These are phyloP conservation scores for Poliocrania exsul DNA, from an alignment of 2,797 vertebrate genomes.

Conservation along the genomic window DNA sequence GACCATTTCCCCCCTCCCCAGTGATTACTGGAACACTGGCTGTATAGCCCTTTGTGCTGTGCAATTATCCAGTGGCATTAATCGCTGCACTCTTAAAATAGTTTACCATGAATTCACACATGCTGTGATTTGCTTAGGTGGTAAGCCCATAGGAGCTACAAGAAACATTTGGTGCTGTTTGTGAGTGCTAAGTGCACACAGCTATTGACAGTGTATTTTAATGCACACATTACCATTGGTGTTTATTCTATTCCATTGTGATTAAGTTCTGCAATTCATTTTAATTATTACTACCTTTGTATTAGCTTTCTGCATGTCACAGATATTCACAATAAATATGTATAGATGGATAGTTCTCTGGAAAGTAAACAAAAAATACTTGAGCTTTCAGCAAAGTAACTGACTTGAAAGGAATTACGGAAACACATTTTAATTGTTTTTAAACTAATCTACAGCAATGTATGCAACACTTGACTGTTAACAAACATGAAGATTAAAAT, in stretches of 20 bases:
- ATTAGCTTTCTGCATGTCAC: neutral
- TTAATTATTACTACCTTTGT: neutral
- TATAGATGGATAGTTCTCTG: neutral
- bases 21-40: neutral
- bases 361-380: neutral
- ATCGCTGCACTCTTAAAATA: neutral
- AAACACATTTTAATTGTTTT: neutral
- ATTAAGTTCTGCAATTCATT: conserved; percentile 13
- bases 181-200: neutral
- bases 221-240: neutral
- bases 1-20: fast-evolving
- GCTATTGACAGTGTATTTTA: neutral
- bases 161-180: neutral
- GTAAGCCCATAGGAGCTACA: neutral
- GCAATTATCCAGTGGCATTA: neutral
- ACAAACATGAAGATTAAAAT: neutral
- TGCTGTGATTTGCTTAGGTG: neutral
- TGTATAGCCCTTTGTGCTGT: neutral
- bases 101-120: neutral
- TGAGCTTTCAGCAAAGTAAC: neutral
- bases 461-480: neutral
- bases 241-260: neutral
- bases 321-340: neutral
- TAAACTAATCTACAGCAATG: neutral
- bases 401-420: neutral